phyloP scores from a whole-genome alignment of 2,797 vertebrate species.

The Alca torda region DNA sequence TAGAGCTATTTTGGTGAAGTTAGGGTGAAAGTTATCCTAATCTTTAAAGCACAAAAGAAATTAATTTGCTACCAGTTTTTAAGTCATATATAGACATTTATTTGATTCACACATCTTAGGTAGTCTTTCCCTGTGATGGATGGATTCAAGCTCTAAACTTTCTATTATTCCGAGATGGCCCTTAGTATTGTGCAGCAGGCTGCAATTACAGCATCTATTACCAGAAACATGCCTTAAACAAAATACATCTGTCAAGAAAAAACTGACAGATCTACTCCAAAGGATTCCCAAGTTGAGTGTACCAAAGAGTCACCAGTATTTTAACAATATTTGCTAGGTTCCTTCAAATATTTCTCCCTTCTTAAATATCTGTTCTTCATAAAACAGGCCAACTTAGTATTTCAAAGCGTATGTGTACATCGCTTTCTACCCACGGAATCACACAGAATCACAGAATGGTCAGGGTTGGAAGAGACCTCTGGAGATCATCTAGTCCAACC shows the following conservation, averaged over 20 bases:
- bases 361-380: neutral
- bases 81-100: neutral
- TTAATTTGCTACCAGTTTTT: conserved; percentile 27
- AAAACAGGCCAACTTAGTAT: neutral
- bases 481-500: too few relatives aligned
- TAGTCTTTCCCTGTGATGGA: conserved; percentile 26
- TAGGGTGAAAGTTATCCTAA: neutral
- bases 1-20: neutral
- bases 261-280: conserved; percentile 22
- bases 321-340: neutral
- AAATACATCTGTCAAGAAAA: conserved; percentile 34
- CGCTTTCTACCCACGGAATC: neutral
- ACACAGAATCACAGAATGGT: too few relatives aligned
- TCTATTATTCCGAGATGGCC: conserved; percentile 29
- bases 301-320: neutral
- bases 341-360: neutral
- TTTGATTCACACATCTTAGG: conserved; percentile 3
- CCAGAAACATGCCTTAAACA: conserved; percentile 30
- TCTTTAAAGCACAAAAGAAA: conserved; percentile 13
- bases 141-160: conserved; percentile 23
- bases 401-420: neutral
- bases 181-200: conserved; percentile 5
- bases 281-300: neutral
- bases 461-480: too few relatives aligned
- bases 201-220: conserved; percentile 26